phyloP scores from a whole-genome alignment of 2,797 vertebrate genomes.

The Prunella strophiata region DNA sequence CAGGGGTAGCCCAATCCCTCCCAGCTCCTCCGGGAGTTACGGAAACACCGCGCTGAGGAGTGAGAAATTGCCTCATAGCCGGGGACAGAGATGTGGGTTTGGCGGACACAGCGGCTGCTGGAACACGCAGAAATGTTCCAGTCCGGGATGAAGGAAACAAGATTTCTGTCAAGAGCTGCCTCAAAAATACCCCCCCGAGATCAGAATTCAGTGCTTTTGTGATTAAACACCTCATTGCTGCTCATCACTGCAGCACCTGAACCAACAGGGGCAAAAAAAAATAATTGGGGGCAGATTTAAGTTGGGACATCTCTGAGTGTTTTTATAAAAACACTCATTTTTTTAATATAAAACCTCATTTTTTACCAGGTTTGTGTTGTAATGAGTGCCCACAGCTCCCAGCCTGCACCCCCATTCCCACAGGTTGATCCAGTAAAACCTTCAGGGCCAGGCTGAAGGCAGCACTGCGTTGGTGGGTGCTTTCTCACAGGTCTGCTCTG shows the following conservation, averaged over 20 bases:
- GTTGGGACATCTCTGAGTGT: background rate
- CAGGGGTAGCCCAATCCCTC: background rate
- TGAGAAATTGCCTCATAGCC: background rate
- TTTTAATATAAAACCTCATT: background rate
- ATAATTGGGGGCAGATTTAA: background rate
- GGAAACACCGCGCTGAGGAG: fast-evolving
- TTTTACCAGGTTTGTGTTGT: background rate
- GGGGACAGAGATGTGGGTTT: background rate
- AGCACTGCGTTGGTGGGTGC: fast-evolving
- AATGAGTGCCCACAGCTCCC: background rate
- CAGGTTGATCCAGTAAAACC: background rate
- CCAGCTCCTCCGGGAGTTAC: background rate
- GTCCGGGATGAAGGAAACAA: background rate
- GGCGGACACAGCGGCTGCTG: background rate
- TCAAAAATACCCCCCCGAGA: background rate
- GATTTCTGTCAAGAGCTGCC: background rate
- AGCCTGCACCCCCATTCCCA: fast-evolving
- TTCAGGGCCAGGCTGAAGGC: background rate
- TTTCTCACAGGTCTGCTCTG: background rate
- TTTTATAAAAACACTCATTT: background rate
- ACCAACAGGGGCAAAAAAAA: background rate
- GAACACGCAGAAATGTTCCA: background rate
- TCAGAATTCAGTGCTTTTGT: background rate
- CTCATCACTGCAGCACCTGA: fast-evolving
- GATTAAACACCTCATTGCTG: background rate